Conservation (phyloP, 2,888 invertebrate genomes). For the Epsilonema sp. region DNA sequence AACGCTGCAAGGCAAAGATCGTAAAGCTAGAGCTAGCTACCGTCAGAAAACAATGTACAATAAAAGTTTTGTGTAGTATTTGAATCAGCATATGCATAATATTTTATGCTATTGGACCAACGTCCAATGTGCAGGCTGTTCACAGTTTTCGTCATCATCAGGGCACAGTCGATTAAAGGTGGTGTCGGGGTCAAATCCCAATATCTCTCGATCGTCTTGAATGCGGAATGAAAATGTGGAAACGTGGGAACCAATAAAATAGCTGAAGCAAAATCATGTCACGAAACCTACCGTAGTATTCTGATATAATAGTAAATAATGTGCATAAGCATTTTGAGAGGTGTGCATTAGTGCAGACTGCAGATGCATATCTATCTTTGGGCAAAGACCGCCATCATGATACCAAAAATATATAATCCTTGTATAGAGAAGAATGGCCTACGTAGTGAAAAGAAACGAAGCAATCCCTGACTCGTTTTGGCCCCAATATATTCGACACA, state of each 20-base stretch:
- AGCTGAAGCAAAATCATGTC: constrained; percentile 3
- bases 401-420: too few species aligned
- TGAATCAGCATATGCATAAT: constrained; percentile 31
- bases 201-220: constrained; percentile 85
- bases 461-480: too few species aligned
- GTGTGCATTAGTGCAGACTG: background rate
- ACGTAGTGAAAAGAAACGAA: too few species aligned
- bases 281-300: too few species aligned
- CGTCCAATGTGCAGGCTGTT: constrained; percentile 55
- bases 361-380: background rate
- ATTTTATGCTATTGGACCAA: too few species aligned
- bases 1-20: too few species aligned
- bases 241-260: constrained; percentile 58
- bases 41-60: too few species aligned
- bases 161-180: constrained; percentile 72
- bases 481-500: too few species aligned
- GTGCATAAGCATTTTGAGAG: background rate
- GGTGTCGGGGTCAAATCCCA: constrained; percentile 55
- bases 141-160: constrained; percentile 42
- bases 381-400: too few species aligned
- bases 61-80: too few species aligned
- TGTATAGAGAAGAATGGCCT: too few species aligned
- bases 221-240: constrained; percentile 91
- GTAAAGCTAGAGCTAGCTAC: too few species aligned
- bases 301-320: constrained; percentile 3